A percentile compares a stretch with the other conserved stretches of the same genome.
phyloP scores from a whole-genome alignment of 2,113 vertebrate species.

The Cephalopholis sonnerati region DNA sequence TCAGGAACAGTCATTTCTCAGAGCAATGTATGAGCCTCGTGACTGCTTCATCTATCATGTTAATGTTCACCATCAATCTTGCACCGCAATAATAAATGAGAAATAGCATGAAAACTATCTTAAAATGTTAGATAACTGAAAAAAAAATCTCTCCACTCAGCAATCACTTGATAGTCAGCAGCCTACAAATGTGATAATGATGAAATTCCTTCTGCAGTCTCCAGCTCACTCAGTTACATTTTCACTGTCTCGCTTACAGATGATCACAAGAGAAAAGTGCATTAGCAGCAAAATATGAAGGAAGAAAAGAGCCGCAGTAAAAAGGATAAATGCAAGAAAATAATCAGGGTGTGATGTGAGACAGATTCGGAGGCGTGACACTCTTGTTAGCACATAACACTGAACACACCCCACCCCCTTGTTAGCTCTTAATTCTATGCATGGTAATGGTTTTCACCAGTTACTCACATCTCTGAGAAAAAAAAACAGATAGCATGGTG shows the following conservation, averaged over 20 bases:
- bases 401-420: conserved; percentile 24
- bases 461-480: conserved; percentile 20
- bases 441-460: conserved; percentile 6
- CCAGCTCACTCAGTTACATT: not conserved
- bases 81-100: not conserved
- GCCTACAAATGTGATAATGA: conserved; percentile 4
- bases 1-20: not conserved
- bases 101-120: conserved; percentile 14
- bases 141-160: not conserved
- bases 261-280: not conserved
- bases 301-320: not conserved
- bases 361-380: conserved; percentile 5
- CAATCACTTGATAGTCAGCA: not conserved
- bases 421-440: conserved; percentile 21
- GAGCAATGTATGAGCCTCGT: conserved; percentile 28
- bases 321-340: not conserved
- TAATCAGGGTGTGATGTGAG: conserved; percentile 23
- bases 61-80: not conserved
- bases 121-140: conserved; percentile 1
- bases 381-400: conserved; percentile 37
- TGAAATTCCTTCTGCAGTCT: not conserved
- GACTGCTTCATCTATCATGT: not conserved
- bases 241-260: not conserved
- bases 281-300: not conserved
- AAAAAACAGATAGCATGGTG: conserved; percentile 19